Evolutionary conservation across 2,888 invertebrate species (phyloP), one percentile per base, ranked within the genome.

Genomic region (Polydrusus cervinus): DNA sequence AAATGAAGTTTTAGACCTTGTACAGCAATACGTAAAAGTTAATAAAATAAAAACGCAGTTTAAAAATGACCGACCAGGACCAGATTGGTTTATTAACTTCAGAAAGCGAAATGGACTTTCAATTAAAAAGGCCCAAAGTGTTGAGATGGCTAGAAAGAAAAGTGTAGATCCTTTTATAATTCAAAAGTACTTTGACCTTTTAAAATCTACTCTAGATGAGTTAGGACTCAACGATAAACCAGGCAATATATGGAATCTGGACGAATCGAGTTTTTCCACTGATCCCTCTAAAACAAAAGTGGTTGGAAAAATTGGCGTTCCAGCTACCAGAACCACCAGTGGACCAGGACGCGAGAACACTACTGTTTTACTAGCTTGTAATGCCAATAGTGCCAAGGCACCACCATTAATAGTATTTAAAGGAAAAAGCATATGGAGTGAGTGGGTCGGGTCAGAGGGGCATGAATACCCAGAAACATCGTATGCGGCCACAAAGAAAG

Each of bases 341-440:
- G 62, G 62, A 11, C 62, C 62, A 43, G 61, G 40, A 8, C 61
- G 40, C 40, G 18, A 61, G 40, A 61, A 61, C 75, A 82, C 79
- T 20, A 83, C 84, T 43, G 79, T 85, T 47, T 79, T 84, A 74
- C 75, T 81, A 53, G 73, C 78, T n/a, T 75, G 71, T 47, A 80
- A 65, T 80, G 81, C 80, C 40, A 74, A 71, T 77, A 82, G 84
- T 51, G 78, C 80, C 1, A 85, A 85, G 78, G 77, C 79, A 9
- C 83, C 45, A n/a, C 60, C 60, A 30, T 60, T 60, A 34, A 34
- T 60, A 14, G 38, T 60, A 9, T 60, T 34, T 34, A 60, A 60
- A 38, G 60, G 34, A 13, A 60, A 60, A 34, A 16, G 49, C 18
- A 49, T 49, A 16, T 49, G 60, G 16, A 34, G 18, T 45, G 43